These are phyloP conservation scores for Drosophila nigromelanica DNA, from an alignment of 1,140 invertebrate genomes.

Conservation along the genomic window DNA sequence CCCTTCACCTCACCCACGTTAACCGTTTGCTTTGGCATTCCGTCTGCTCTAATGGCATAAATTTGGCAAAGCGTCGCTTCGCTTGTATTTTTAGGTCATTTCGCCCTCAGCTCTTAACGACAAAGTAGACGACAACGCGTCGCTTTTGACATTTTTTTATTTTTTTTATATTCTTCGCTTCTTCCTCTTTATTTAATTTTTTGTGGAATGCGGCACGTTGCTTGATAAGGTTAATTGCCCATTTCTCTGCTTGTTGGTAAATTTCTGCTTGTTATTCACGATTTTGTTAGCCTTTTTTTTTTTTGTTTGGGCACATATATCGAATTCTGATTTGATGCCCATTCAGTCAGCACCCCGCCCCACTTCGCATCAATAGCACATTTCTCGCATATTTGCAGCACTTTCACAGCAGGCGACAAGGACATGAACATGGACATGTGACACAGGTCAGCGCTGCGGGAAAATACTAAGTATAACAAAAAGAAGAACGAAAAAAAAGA, in stretches of 20 bases:
- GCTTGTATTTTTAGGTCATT: constrained; percentile 37
- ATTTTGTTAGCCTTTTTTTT: constrained; percentile 48
- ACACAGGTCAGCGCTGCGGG: constrained; percentile 56
- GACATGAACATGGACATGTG: constrained; percentile 38
- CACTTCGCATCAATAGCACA: constrained; percentile 36
- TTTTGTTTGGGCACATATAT: constrained; percentile 39
- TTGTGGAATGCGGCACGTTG: constrained; percentile 36
- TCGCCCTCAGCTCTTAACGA: constrained; percentile 25
- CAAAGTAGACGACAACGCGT: constrained; percentile 26
- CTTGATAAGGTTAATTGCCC: constrained; percentile 79
- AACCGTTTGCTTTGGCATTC: constrained; percentile 61
- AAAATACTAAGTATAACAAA: constrained; percentile 9
- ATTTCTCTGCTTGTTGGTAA: constrained; percentile 44
- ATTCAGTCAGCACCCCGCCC: too few relatives aligned
- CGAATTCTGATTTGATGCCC: constrained; percentile 64
- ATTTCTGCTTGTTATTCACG: constrained; percentile 32
- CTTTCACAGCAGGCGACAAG: constrained; percentile 55
- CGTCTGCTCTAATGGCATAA: constrained; percentile 76
- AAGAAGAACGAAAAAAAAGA: background rate
- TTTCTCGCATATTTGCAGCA: constrained; percentile 52
- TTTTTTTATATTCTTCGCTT: background rate
- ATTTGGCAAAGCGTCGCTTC: constrained; percentile 52
- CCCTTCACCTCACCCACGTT: background rate
- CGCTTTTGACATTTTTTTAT: constrained; percentile 27
- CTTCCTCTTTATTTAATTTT: constrained; percentile 18